phyloP scores from a whole-genome alignment of 2,888 invertebrate species.

The Meiosimyza platycephala region DNA sequence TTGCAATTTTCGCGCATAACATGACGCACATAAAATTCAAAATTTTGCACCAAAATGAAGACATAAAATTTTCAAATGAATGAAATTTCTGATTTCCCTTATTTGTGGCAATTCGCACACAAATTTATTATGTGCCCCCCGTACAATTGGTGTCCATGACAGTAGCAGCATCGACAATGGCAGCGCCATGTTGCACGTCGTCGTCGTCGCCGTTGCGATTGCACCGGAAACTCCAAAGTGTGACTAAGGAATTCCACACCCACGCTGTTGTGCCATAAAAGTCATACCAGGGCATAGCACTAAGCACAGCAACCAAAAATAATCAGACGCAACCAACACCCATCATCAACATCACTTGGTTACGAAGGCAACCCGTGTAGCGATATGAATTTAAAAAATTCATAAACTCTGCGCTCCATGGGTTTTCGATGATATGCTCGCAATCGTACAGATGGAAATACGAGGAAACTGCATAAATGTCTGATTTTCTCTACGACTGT shows the following conservation, averaged over 20 bases:
- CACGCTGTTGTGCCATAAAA: slow-evolving; percentile 16
- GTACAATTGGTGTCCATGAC: slow-evolving; percentile 27
- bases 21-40: slow-evolving; percentile 47
- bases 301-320: slow-evolving; percentile 5
- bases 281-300: not conserved
- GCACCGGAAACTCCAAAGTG: slow-evolving; percentile 46
- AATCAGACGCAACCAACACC: not conserved
- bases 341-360: not conserved
- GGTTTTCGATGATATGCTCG: not conserved
- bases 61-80: slow-evolving; percentile 48
- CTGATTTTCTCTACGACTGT: not conserved
- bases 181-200: slow-evolving; percentile 19
- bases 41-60: slow-evolving; percentile 49
- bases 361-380: slow-evolving; percentile 6
- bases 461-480: slow-evolving; percentile 2
- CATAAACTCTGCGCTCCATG: slow-evolving; percentile 38
- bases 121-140: slow-evolving; percentile 29
- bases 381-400: slow-evolving; percentile 45
- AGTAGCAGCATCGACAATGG: slow-evolving; percentile 9
- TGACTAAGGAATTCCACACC: slow-evolving; percentile 46
- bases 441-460: not conserved
- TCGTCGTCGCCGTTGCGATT: slow-evolving; percentile 15
- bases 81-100: slow-evolving; percentile 48
- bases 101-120: slow-evolving; percentile 45
- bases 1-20: not conserved